Conservation (phyloP, 2,888 invertebrate species). For the Megastigmus dorsalis region DNA sequence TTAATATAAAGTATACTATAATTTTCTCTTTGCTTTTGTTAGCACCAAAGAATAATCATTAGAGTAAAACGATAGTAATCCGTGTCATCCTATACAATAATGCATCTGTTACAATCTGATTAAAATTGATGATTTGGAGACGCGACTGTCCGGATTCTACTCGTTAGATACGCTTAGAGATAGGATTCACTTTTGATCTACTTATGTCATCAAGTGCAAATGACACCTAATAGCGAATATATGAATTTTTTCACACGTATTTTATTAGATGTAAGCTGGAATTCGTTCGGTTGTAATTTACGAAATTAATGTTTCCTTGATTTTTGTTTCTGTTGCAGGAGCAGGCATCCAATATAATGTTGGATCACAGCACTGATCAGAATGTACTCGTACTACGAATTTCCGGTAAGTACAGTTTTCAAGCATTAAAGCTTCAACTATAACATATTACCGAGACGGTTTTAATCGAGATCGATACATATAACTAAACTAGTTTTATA, state of each 20-base stretch:
- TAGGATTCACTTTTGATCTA: not conserved
- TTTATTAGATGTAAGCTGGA: not conserved
- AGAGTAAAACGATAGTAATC: not conserved
- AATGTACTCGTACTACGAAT: conserved; percentile 69
- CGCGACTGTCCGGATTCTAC: not conserved
- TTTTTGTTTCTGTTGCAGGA: conserved; percentile 64
- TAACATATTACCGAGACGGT: too few relatives aligned
- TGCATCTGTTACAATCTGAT: conserved; percentile 26
- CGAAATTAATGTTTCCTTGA: not conserved
- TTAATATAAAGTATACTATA: too few relatives aligned
- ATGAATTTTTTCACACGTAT: not conserved
- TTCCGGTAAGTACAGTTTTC: conserved; percentile 69
- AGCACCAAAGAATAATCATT: too few relatives aligned
- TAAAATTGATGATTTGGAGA: conserved; percentile 35
- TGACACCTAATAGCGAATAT: not conserved
- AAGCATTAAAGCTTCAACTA: too few relatives aligned
- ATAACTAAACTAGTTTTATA: too few relatives aligned
- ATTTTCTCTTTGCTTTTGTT: too few relatives aligned
- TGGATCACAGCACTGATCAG: conserved; percentile 66
- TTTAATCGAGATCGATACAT: too few relatives aligned
- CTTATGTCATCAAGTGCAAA: not conserved
- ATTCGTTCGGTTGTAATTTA: not conserved
- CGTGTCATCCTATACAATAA: not conserved
- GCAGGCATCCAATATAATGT: conserved; percentile 64
- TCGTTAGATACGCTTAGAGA: not conserved